A percentile compares a stretch with the other conserved stretches of the same genome.
phyloP scores from a whole-genome alignment of 2,888 invertebrate genomes.

The Aspidiotus destructor region DNA sequence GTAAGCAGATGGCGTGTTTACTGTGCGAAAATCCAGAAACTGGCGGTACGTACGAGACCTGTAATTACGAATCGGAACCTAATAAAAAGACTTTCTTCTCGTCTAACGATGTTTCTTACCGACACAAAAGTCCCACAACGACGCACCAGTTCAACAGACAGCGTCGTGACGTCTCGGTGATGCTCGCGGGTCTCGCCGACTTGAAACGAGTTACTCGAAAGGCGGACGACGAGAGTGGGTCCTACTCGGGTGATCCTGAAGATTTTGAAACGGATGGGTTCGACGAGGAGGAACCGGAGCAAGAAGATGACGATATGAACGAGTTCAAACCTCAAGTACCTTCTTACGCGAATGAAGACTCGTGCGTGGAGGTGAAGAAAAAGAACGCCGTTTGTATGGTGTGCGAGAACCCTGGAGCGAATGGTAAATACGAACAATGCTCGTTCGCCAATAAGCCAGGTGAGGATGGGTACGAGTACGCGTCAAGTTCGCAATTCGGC shows the following conservation, averaged over 20 bases:
- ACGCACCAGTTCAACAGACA: constrained; percentile 7
- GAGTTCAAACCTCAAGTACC: constrained; percentile 32
- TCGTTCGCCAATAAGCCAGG: constrained; percentile 64
- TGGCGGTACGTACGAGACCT: constrained; percentile 67
- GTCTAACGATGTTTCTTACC: constrained; percentile 15
- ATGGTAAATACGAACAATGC: constrained; percentile 68
- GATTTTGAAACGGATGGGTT: constrained; percentile 12
- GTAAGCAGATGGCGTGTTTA: constrained; percentile 45
- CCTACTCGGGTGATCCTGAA: neutral
- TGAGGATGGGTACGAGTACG: constrained; percentile 50
- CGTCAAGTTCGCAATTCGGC: constrained; percentile 38
- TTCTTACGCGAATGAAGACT: constrained; percentile 24
- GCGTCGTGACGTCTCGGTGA: constrained; percentile 14
- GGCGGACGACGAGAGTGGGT: constrained; percentile 12
- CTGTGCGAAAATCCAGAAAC: constrained; percentile 64
- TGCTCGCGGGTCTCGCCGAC: constrained; percentile 1
- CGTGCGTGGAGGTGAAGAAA: constrained; percentile 42
- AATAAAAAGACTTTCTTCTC: constrained; percentile 50
- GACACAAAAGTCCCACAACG: neutral
- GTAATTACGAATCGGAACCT: constrained; percentile 65
- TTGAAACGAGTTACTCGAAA: constrained; percentile 1
- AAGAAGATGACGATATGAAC: constrained; percentile 32
- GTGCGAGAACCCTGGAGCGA: constrained; percentile 63
- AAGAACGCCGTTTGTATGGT: constrained; percentile 49
- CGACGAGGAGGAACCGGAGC: constrained; percentile 30